Conservation (phyloP, 2,113 vertebrate species). For the Hyperoodon ampullatus region DNA sequence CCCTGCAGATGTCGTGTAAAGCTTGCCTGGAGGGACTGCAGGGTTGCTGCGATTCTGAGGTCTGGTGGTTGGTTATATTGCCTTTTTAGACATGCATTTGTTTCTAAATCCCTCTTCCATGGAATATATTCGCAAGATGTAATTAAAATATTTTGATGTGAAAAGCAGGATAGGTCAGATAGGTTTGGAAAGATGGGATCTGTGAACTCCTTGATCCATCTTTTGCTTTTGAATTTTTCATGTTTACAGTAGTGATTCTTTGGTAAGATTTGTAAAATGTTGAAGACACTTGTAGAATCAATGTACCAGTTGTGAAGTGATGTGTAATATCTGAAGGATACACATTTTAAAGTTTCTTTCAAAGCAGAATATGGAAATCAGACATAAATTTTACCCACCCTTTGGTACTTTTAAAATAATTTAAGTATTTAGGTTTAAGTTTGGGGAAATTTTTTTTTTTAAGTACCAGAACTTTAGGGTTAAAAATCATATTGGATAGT, state of each 20-base stretch:
- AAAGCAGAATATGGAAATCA: slow-evolving; percentile 70
- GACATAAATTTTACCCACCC: slow-evolving; percentile 60
- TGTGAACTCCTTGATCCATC: slow-evolving; percentile 70
- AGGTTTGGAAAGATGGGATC: slow-evolving; percentile 68
- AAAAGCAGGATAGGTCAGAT: slow-evolving; percentile 74
- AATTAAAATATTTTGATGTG: slow-evolving; percentile 69
- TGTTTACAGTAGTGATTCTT: slow-evolving; percentile 71
- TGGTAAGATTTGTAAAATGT: slow-evolving; percentile 68
- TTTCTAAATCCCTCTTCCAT: slow-evolving; percentile 63
- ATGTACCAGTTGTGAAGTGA: slow-evolving; percentile 79
- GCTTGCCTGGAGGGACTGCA: slow-evolving; percentile 50
- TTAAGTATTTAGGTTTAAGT: slow-evolving; percentile 62
- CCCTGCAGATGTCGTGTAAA: background rate
- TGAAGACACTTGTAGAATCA: slow-evolving; percentile 67
- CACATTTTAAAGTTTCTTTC: slow-evolving; percentile 72
- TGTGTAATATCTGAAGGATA: slow-evolving; percentile 75
- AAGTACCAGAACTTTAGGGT: slow-evolving; percentile 60
- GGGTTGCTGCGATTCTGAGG: slow-evolving; percentile 73
- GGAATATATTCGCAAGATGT: slow-evolving; percentile 73
- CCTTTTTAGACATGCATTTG: slow-evolving; percentile 74
- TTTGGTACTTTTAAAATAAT: slow-evolving; percentile 75
- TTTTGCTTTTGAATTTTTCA: slow-evolving; percentile 72
- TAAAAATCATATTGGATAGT: slow-evolving; percentile 62
- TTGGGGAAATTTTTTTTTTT: slow-evolving; percentile 54
- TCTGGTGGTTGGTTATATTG: slow-evolving; percentile 71